These are phyloP conservation scores for Hyposoter didymator DNA, from an alignment of 2,888 invertebrate species.

Conservation along the genomic window DNA sequence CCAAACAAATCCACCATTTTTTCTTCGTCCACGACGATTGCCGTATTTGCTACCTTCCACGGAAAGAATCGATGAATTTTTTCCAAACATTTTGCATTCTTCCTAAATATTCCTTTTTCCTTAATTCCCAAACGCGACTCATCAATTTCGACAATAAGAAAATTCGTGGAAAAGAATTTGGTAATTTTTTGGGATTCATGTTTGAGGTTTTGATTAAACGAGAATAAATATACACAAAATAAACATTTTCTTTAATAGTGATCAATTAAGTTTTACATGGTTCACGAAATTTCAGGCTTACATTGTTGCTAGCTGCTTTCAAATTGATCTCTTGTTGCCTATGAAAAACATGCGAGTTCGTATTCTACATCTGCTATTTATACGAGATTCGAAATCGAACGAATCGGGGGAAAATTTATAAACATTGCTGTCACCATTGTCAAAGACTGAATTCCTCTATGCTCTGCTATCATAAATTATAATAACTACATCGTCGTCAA, in stretches of 20 bases:
- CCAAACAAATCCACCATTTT: background rate
- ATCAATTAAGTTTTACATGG: conserved; percentile 53
- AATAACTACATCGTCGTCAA: conserved; percentile 5
- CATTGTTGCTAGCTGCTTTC: conserved; percentile 4
- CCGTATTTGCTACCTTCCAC: too few relatives aligned
- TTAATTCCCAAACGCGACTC: background rate
- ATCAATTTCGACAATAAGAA: background rate
- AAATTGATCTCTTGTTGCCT: background rate
- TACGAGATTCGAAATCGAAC: background rate
- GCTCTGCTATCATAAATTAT: conserved; percentile 11
- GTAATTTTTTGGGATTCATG: background rate
- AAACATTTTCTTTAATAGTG: conserved; percentile 68
- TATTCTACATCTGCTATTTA: background rate
- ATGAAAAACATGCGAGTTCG: conserved; percentile 4
- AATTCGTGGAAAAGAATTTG: too few relatives aligned
- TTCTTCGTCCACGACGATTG: background rate
- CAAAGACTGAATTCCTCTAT: background rate
- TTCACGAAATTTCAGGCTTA: conserved; percentile 29
- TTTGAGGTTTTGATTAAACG: background rate
- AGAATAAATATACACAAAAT: conserved; percentile 69
- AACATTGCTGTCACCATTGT: background rate
- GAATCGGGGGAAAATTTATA: conserved; percentile 13
- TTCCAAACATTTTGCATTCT: background rate
- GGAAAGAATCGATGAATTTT: background rate
- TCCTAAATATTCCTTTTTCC: background rate